A percentile compares a stretch with the other conserved stretches of the same genome.
These are phyloP conservation scores for Tenualosa thibaudeaui DNA, from an alignment of 2,797 vertebrate species.

Conservation along the genomic window DNA sequence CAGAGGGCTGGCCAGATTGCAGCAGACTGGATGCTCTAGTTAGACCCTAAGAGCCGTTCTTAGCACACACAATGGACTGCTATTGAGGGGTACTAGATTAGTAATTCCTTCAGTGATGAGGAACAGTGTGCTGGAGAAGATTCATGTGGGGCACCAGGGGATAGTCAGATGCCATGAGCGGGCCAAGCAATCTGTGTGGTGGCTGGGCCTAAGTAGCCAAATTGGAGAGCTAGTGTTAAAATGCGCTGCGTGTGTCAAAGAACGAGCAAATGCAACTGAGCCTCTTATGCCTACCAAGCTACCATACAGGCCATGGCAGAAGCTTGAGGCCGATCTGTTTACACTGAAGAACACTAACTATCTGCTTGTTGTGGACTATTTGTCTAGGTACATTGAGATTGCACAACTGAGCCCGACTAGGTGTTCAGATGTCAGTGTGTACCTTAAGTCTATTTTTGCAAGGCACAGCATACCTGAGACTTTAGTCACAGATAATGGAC, in stretches of 20 bases:
- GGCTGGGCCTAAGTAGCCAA: neutral
- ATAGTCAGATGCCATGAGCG: too few species aligned
- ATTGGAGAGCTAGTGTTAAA: constrained; percentile 15
- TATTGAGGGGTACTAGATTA: too few species aligned
- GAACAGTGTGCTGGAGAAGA: too few species aligned
- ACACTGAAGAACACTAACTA: neutral
- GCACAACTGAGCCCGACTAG: neutral
- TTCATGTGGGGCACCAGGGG: too few species aligned
- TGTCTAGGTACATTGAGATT: constrained; percentile 14
- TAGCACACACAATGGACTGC: too few species aligned
- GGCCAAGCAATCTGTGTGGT: too few species aligned
- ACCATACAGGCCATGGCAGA: neutral
- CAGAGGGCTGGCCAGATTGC: too few species aligned
- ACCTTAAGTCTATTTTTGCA: constrained; percentile 8
- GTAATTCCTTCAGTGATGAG: too few species aligned
- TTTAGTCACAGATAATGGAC: neutral
- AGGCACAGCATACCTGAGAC: neutral
- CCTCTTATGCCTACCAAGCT: neutral
- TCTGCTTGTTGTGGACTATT: constrained; percentile 8
- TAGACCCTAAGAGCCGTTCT: too few species aligned
- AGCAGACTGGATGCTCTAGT: too few species aligned
- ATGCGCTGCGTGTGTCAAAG: neutral
- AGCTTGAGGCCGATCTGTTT: neutral
- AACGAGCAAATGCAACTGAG: neutral
- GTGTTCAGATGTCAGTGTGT: neutral